Evolutionary conservation across 2,888 invertebrate species (phyloP).

Genomic region (Apodemia hepburni): DNA sequence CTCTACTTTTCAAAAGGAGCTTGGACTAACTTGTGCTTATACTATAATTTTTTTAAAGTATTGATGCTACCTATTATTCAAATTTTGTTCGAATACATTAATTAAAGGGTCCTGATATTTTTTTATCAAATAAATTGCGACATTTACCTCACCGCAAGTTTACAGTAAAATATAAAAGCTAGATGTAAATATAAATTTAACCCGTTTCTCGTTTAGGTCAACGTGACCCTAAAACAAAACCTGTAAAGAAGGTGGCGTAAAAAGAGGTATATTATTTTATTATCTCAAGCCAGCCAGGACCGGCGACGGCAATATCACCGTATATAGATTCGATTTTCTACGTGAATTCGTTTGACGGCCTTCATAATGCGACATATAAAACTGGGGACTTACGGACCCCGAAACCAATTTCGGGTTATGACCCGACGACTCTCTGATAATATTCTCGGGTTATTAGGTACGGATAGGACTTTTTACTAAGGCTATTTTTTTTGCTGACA

Average conservation of each 20-base stretch:
- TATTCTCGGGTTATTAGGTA: constrained; percentile 80
- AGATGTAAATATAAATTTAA: constrained; percentile 4
- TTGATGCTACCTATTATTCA: too few species aligned
- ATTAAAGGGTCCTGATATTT: too few species aligned
- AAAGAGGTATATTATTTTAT: constrained; percentile 78
- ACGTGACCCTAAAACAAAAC: constrained; percentile 43
- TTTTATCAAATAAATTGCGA: too few species aligned
- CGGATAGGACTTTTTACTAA: constrained; percentile 80
- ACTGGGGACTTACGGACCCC: constrained; percentile 80
- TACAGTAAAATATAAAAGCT: constrained; percentile 1
- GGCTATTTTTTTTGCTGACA: constrained; percentile 78
- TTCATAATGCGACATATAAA: constrained; percentile 81
- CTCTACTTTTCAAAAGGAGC: too few species aligned
- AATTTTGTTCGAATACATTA: too few species aligned
- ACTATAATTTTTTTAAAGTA: too few species aligned
- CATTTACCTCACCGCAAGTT: background rate
- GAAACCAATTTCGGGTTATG: constrained; percentile 81
- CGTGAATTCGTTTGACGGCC: constrained; percentile 82
- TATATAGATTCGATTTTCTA: constrained; percentile 82
- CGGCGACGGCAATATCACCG: constrained; percentile 73
- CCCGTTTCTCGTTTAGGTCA: constrained; percentile 34
- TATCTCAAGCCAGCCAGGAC: constrained; percentile 72
- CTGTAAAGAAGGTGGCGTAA: constrained; percentile 50
- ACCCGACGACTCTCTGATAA: constrained; percentile 80
- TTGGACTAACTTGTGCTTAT: too few species aligned